A percentile compares a stretch with the other conserved stretches of the same genome.
phyloP scores from a whole-genome alignment of 2,113 vertebrate species.

The Poicephalus gulielmi region DNA sequence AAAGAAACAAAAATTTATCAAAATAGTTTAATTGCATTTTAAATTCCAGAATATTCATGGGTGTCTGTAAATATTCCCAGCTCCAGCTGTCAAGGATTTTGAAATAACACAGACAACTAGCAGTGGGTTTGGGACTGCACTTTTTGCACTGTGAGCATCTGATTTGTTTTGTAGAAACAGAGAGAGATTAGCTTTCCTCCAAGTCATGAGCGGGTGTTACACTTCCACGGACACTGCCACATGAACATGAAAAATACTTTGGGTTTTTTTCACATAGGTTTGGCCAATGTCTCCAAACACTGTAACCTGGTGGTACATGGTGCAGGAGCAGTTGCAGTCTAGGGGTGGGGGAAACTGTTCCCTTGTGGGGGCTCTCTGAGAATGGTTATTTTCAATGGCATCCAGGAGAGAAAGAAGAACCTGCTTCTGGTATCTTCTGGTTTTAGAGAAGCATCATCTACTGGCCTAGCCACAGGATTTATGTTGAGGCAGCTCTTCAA shows the following conservation, averaged over 20 bases:
- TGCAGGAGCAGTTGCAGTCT: background rate
- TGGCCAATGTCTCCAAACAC: background rate
- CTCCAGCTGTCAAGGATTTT: background rate
- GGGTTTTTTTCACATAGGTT: background rate
- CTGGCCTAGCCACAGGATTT: background rate
- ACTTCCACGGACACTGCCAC: background rate
- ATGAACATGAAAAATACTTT: background rate
- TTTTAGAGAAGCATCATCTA: background rate
- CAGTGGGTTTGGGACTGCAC: background rate
- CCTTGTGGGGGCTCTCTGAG: background rate
- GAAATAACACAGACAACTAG: background rate
- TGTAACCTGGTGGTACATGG: fast-evolving
- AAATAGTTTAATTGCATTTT: background rate
- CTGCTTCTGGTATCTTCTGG: background rate
- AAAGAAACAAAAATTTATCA: background rate
- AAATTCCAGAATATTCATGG: background rate
- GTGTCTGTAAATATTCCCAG: background rate
- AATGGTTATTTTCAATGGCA: background rate
- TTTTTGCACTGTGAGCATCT: background rate
- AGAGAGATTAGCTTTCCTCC: background rate
- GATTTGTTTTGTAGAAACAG: background rate
- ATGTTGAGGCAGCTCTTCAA: background rate
- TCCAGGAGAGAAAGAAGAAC: background rate
- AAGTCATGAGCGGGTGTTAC: background rate
- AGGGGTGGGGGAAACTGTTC: background rate